Percentiles rank a stretch among this genome's conserved stretches.
Evolutionary conservation across 1,140 invertebrate genomes (phyloP).

Genomic region (Drosophila murphyi): DNA sequence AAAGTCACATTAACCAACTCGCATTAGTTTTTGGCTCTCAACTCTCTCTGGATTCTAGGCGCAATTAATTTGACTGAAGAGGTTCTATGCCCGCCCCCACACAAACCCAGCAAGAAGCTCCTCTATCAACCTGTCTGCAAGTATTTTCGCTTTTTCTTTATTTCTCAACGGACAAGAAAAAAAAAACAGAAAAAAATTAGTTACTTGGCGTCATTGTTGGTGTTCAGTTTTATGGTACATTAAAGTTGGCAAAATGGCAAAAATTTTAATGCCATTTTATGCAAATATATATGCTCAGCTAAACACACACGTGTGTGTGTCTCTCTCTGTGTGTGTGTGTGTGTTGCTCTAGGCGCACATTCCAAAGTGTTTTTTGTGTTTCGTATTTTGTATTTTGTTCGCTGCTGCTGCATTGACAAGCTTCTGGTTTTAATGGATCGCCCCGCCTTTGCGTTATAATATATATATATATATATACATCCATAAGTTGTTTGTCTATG

Average conservation of each 20-base stretch:
- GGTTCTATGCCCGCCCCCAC: neutral
- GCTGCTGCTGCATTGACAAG: constrained; percentile 36
- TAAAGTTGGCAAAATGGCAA: constrained; percentile 80
- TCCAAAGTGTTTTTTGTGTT: constrained; percentile 33
- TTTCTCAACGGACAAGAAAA: constrained; percentile 31
- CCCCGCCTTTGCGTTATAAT: neutral
- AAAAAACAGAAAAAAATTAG: constrained; percentile 51
- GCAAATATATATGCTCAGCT: constrained; percentile 54
- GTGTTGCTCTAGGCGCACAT: constrained; percentile 37
- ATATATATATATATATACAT: neutral
- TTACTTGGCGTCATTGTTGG: constrained; percentile 51
- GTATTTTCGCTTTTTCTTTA: constrained; percentile 27
- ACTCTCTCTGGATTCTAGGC: constrained; percentile 3
- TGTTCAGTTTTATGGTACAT: constrained; percentile 75
- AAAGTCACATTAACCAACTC: constrained; percentile 54
- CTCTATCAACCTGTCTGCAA: constrained; percentile 44
- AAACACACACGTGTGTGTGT: constrained; percentile 30
- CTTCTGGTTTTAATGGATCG: constrained; percentile 39
- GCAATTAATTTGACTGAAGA: constrained; percentile 64
- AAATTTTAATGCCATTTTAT: constrained; percentile 81
- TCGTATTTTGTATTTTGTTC: constrained; percentile 2
- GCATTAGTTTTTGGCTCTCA: constrained; percentile 68
- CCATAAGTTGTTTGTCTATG: constrained; percentile 18
- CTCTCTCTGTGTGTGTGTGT: constrained; percentile 1
- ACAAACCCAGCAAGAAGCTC: constrained; percentile 13